phyloP scores from a whole-genome alignment of 2,797 vertebrate genomes.

The Scomberomorus guttatus region DNA sequence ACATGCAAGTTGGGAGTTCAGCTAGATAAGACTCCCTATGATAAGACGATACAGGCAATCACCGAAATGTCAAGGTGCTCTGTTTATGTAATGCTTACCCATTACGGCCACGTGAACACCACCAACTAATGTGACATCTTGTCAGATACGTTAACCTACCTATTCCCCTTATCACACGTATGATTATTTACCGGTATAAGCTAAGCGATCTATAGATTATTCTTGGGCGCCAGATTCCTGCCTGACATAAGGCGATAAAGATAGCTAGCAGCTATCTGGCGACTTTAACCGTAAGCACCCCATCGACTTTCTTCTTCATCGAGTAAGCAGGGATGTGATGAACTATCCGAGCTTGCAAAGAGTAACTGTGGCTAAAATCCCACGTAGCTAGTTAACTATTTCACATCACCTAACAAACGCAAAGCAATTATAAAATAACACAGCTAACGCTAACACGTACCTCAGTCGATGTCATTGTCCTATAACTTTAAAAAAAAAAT shows the following conservation, averaged over 20 bases:
- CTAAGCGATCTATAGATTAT: background rate
- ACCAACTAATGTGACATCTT: background rate
- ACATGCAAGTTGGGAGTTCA: background rate
- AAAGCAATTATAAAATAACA: background rate
- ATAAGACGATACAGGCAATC: background rate
- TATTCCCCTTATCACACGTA: background rate
- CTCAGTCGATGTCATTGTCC: background rate
- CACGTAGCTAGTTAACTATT: background rate
- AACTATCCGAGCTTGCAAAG: background rate
- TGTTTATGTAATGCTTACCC: constrained; percentile 20
- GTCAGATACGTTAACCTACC: background rate
- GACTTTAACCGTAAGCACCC: background rate
- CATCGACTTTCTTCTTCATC: rapidly evolving
- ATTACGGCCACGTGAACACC: background rate
- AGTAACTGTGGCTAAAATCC: background rate
- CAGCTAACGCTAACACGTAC: background rate
- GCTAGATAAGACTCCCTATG: background rate
- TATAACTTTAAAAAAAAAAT: background rate
- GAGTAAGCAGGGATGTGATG: background rate
- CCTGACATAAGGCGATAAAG: background rate
- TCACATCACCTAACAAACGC: background rate
- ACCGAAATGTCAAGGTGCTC: constrained; percentile 27
- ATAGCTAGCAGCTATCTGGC: background rate
- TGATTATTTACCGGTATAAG: too few relatives aligned
- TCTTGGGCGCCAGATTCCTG: background rate